Evolutionary conservation across 2,797 vertebrate genomes (phyloP), one percentile per base, ranked within the genome.

Genomic region (Acanthurus lineatus): DNA sequence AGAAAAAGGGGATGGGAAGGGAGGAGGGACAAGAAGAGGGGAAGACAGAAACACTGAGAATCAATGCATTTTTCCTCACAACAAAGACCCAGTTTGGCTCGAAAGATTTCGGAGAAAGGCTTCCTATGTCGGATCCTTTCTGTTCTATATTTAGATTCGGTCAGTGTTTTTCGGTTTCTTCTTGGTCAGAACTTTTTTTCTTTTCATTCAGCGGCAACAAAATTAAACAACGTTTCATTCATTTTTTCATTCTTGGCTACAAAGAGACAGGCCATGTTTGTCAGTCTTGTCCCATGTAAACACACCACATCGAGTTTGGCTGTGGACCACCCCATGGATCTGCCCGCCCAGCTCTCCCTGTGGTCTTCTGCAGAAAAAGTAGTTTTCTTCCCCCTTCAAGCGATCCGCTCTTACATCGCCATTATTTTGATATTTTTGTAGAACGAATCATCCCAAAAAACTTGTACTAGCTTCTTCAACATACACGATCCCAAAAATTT

Each of bases 171-270:
- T 72, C 22, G 57, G 19, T 54, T 52, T 76, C 35, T 63, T 47
- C 63, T 17, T 3, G 35, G 42, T 69, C 49, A 22, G 6, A 83
- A 62, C 32, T 53, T 81, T 53, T 73, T 49, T 44, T 61, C 3
- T 59, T 66, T 69, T 19, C 53, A 72, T 22, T 6, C 63, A 60
- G 38, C 85, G 57, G 57, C 28, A 32, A 32, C 28, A 32, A 32
- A 76, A 40, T 63, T 45, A 20, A 82, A 89, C 83, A 88, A 75
- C 73, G 69, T 68, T 45, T 79, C 56, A 87, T 73, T 83, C 69
- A 86, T 75, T 65, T 42, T 42, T 59, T 79, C 47, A 64, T 47
- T 75, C 62, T 20, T 40, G 17, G 28, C 28, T 32, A 38, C 10
- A 49, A 69, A 49, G 45, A 71, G 35, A 82, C 3, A 0, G 16